Evolutionary conservation across 2,113 vertebrate species (phyloP).

Genomic region (Hydropotes inermis): DNA sequence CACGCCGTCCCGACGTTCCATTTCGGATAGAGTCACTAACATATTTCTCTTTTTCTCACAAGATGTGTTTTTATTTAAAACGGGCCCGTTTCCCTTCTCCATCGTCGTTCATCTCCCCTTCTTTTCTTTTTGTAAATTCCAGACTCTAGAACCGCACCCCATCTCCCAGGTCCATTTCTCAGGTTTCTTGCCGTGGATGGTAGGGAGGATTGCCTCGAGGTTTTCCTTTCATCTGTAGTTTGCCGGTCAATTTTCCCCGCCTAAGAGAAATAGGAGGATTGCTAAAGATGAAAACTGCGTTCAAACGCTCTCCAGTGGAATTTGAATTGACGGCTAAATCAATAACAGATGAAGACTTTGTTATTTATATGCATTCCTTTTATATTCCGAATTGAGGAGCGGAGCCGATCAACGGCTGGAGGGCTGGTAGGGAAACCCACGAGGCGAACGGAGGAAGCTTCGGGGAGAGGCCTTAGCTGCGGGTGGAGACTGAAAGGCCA

Average conservation of each 20-base stretch:
- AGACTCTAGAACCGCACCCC: not conserved
- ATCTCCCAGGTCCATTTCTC: conserved; percentile 17
- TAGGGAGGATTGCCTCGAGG: not conserved
- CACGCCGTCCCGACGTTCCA: not conserved
- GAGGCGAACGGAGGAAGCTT: not conserved
- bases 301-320: conserved; percentile 61
- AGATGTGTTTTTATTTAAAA: not conserved
- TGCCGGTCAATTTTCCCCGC: conserved; percentile 50
- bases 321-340: conserved; percentile 73
- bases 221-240: conserved; percentile 54
- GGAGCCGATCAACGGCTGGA: not conserved
- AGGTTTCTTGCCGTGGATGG: not conserved
- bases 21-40: not conserved
- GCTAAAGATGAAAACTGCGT: conserved; percentile 53
- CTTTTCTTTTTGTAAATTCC: not conserved
- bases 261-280: conserved; percentile 23
- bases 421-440: not conserved
- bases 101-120: rapidly evolving
- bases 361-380: conserved; percentile 61
- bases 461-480: not conserved
- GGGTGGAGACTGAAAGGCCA: not conserved
- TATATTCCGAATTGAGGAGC: conserved; percentile 45
- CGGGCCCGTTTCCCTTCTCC: not conserved
- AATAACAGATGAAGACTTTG: conserved; percentile 74
- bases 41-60: not conserved